A percentile compares a stretch with the other conserved stretches of the same genome.
Evolutionary conservation across 2,888 invertebrate species (phyloP).

Genomic region (Nebria brevicollis): DNA sequence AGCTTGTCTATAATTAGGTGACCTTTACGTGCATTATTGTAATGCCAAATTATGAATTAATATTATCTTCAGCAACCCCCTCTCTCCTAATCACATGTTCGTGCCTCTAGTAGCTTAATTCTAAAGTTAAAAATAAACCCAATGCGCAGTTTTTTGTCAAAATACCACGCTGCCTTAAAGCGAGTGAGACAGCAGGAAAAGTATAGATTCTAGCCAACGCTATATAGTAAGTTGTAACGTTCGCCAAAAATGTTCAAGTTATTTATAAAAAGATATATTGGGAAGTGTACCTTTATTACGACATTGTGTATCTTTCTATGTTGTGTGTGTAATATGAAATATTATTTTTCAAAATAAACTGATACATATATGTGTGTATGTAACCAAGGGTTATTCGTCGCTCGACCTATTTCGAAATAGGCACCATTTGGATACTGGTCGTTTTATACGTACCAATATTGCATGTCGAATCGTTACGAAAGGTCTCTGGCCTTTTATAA

Average conservation of each 20-base stretch:
- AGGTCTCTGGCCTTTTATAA: no score
- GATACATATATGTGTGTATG: no score
- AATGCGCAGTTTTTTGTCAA: constrained; percentile 48
- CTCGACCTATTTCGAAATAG: no score
- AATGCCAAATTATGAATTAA: no score
- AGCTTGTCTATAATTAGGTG: no score
- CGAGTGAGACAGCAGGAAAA: constrained; percentile 13
- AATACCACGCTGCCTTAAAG: constrained; percentile 39
- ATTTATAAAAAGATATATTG: constrained; percentile 39
- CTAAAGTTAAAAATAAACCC: constrained; percentile 48
- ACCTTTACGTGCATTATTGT: no score
- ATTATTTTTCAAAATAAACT: no score
- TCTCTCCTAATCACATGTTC: neutral
- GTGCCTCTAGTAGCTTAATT: constrained; percentile 32
- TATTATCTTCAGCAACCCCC: neutral
- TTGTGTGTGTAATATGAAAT: neutral
- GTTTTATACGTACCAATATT: no score
- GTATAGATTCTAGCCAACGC: constrained; percentile 10
- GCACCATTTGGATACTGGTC: no score
- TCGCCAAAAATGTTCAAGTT: constrained; percentile 35
- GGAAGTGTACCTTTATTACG: constrained; percentile 32
- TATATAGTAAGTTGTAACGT: constrained; percentile 26
- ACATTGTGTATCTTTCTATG: constrained; percentile 25
- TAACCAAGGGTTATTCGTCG: no score
- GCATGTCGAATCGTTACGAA: no score